Base-by-base conservation (phyloP, 2,888 invertebrate genomes). In the Melinaea marsaeus region DNA sequence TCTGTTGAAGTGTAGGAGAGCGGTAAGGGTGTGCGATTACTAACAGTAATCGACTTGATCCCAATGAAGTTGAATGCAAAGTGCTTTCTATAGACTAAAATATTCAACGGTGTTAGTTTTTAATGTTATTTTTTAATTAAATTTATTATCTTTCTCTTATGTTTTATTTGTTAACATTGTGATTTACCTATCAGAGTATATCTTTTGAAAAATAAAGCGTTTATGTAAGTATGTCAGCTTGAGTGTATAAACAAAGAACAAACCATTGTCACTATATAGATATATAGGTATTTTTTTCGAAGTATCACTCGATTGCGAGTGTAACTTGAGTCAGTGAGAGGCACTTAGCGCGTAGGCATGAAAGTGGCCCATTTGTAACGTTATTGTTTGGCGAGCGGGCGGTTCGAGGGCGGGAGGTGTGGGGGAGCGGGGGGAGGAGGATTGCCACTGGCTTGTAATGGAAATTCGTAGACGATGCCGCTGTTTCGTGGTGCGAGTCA, bases 11-110 rank as follows among this genome's bases (percentile, higher is more conserved):
- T 72, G 75, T 72, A 74, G 76, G 70, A 75, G 79, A 84, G 84
- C 77, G 83, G 81, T 79, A 84, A 79, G 85, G 85, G 85, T 81
- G 81, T 81, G 76, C 85, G 85, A 86, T 86, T 86, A 84, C 84
- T 77, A 78, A 78, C 80, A 79, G 88, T 88, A 87, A 88, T 89
- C 87, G 85, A 79, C 84, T 81, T 86, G 87, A 87, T 87, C 86
- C 85, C 86, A 75, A 85, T 85, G 85, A 87, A 85, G 86, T 85
- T 84, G 81, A 83, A 79, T 84, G 85, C 85, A 77, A 77, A 58
- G 75, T 74, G 78, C 70, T 76, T 74, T 72, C 69, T 61, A 69
- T 69, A 78, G 70, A 61, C 13, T 61, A 47, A 45, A 55, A 47
- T 62, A 45, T 7, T 33, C 34, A 22, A 34, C 58, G 37, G 55